Evolutionary conservation across 1,140 invertebrate species (phyloP).

Genomic region (Ruditapes philippinarum): DNA sequence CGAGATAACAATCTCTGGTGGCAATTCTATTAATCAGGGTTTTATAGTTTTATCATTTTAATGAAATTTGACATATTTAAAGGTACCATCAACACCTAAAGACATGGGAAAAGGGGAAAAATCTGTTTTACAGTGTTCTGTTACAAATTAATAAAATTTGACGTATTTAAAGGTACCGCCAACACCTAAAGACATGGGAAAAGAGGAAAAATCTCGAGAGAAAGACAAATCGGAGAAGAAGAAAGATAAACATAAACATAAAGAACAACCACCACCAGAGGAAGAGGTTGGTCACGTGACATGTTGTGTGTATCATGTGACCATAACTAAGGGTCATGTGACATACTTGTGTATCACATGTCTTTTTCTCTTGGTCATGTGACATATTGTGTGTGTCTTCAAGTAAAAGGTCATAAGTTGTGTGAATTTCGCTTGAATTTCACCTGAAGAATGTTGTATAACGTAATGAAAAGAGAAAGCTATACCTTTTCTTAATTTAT

Average conservation of each 20-base stretch:
- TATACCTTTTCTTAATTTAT: too few relatives aligned
- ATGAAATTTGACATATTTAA: too few relatives aligned
- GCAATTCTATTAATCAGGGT: too few relatives aligned
- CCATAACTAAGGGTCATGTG: not conserved
- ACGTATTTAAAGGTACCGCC: conserved; percentile 72
- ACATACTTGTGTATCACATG: not conserved
- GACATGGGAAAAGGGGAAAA: conserved; percentile 70
- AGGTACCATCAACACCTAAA: conserved; percentile 73
- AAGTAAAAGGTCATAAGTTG: too few relatives aligned
- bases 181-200: conserved; percentile 69
- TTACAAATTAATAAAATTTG: too few relatives aligned
- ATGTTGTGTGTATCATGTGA: conserved; percentile 19
- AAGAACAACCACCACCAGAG: conserved; percentile 13
- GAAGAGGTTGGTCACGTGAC: conserved; percentile 57
- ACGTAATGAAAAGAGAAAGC: too few relatives aligned
- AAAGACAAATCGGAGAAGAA: conserved; percentile 79
- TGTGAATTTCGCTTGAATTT: too few relatives aligned
- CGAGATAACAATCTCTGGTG: too few relatives aligned
- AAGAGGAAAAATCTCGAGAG: conserved; percentile 70
- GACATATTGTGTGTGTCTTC: too few relatives aligned
- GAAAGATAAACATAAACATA: conserved; percentile 77
- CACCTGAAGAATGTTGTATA: too few relatives aligned
- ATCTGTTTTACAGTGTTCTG: too few relatives aligned
- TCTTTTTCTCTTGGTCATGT: not conserved
- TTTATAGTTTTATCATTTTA: too few relatives aligned